Evolutionary conservation across 1,140 invertebrate genomes (phyloP).

Genomic region (Macrosteles quadrilineatus): DNA sequence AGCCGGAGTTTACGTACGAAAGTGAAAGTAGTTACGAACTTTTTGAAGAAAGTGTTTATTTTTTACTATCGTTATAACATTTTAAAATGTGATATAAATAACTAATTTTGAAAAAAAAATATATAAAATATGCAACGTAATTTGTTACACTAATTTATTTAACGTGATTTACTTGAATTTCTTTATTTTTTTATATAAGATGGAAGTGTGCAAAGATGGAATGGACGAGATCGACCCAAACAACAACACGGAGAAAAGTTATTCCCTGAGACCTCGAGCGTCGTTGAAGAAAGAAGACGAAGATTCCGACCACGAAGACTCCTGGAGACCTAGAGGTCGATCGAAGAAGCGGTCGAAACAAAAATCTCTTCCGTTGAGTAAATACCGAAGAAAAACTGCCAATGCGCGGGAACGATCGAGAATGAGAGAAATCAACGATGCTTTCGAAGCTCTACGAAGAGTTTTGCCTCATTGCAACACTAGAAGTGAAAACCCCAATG

Average conservation of each 20-base stretch:
- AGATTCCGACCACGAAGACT: constrained; percentile 39
- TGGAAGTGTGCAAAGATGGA: constrained; percentile 12
- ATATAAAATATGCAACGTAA: too few species aligned
- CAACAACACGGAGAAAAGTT: constrained; percentile 42
- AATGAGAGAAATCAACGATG: constrained; percentile 87
- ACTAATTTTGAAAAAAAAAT: too few species aligned
- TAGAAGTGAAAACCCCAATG: constrained; percentile 42
- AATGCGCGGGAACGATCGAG: constrained; percentile 82
- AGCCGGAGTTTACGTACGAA: too few species aligned
- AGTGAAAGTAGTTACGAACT: too few species aligned
- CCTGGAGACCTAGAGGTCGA: constrained; percentile 36
- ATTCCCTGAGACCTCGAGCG: constrained; percentile 40
- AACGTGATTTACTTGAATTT: too few species aligned
- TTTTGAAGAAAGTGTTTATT: too few species aligned
- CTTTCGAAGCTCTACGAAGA: constrained; percentile 76
- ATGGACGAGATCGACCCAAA: constrained; percentile 48
- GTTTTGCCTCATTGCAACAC: constrained; percentile 62
- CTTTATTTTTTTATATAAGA: too few species aligned
- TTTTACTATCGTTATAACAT: too few species aligned
- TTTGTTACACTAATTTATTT: too few species aligned
- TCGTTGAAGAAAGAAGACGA: constrained; percentile 36
- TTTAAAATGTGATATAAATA: too few species aligned
- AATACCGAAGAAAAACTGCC: constrained; percentile 85
- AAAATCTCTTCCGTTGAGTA: constrained; percentile 80
- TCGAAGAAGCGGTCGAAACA: constrained; percentile 57